Evolutionary conservation across 2,888 invertebrate genomes (phyloP), one percentile per base, ranked within the genome.

Genomic region (Drosophila cognata): DNA sequence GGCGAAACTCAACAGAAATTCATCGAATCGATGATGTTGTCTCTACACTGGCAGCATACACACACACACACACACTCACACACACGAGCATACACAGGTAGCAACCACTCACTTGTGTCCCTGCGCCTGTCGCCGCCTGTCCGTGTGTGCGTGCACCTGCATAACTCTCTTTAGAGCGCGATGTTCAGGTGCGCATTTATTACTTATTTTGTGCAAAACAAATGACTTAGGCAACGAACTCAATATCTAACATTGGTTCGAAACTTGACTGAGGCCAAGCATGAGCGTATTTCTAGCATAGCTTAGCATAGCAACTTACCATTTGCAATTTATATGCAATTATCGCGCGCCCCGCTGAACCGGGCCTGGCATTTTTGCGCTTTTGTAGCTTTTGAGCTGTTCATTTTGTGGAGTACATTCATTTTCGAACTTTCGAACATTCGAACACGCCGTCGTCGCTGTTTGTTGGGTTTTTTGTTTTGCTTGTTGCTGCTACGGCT

Each of bases 1-100:
- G 74, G 55, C 72, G 64, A 70, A 71, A 68, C 81, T 68, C 70
- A 73, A 73, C 38, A 33, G 13, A 38, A 76, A 87, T 89, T 90
- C 88, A 89, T 89, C 90, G 91, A 90, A 84, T 89, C 88, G 87
- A 84, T 89, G 85, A 74, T 78, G 74, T 85, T 89, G 89, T 89
- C 79, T 90, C 89, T 90, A 89, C 84, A 81, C 87, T 89, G 89
- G 72, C 77, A 74, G 74, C 74, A 77, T 79, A 77, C 52, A 71
- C 68, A 80, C 65, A 63, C 73, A 71, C 50, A 68, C 38, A n/a
- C n/a, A 50, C 16, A 7, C 10, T n/a, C n/a, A 69, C 71, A 74
- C 76, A 72, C 50, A 65, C 66, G 74, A 57, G 72, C 60, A 62
- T 74, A 70, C 53, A 69, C 89, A 88, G 86, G 86, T 88, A 85